Evolutionary conservation across 2,888 invertebrate genomes (phyloP).

Genomic region (Tuta absoluta): DNA sequence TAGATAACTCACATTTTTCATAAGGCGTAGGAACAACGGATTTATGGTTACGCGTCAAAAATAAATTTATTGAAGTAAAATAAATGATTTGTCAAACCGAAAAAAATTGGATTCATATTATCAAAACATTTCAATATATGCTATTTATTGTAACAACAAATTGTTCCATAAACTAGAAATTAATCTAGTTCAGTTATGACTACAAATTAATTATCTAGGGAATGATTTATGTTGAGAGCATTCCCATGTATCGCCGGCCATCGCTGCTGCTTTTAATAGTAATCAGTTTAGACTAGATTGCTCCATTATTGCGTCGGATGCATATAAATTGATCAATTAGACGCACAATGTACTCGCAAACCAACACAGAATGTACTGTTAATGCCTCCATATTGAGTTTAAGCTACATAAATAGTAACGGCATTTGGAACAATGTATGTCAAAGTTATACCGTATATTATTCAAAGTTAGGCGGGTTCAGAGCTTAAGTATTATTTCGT

Average conservation of each 20-base stretch:
- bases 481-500: too few species aligned
- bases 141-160: too few species aligned
- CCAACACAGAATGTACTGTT: not conserved
- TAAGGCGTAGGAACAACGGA: too few species aligned
- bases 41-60: too few species aligned
- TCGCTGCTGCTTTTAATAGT: slow-evolving; percentile 13
- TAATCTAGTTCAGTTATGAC: not conserved
- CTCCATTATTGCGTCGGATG: slow-evolving; percentile 18
- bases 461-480: not conserved
- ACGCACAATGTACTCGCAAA: slow-evolving; percentile 14
- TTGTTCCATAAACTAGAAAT: not conserved
- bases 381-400: not conserved
- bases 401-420: slow-evolving; percentile 7
- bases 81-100: too few species aligned
- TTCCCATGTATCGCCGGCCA: not conserved
- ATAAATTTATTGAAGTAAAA: too few species aligned
- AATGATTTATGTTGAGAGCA: not conserved
- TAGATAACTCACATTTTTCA: too few species aligned
- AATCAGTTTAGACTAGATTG: slow-evolving; percentile 18
- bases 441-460: not conserved
- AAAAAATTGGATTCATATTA: too few species aligned
- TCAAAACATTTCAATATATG: too few species aligned
- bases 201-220: not conserved
- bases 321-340: slow-evolving; percentile 22
- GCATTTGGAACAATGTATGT: not conserved